Conservation (phyloP, 2,797 vertebrate species). For the Cichlasoma orientale region DNA sequence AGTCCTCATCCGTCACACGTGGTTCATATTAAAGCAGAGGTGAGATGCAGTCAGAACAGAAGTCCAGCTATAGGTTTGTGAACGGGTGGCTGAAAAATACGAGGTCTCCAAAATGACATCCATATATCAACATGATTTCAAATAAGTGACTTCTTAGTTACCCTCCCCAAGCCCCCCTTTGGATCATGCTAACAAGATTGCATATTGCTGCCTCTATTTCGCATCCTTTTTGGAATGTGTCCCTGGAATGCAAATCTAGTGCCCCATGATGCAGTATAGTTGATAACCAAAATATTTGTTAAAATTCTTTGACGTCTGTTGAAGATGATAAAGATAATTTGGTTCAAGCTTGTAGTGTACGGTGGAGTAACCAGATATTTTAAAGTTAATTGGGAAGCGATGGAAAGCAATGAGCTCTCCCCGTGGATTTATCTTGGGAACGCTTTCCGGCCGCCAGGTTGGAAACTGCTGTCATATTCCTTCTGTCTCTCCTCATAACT, state of each 20-base stretch:
- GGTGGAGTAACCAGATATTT: not conserved
- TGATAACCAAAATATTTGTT: too few species aligned
- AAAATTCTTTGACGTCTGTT: not conserved
- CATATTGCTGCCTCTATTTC: not conserved
- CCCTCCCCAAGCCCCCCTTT: not conserved
- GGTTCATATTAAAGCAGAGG: slow-evolving; percentile 72
- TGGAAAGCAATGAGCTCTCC: not conserved
- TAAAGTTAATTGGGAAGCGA: not conserved
- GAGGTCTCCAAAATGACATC: slow-evolving; percentile 27
- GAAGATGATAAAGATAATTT: not conserved
- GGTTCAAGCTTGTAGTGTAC: not conserved
- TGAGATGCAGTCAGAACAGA: slow-evolving; percentile 68
- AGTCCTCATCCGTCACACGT: slow-evolving; percentile 72
- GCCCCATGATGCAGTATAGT: not conserved
- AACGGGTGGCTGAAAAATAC: slow-evolving; percentile 46
- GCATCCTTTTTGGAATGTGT: not conserved
- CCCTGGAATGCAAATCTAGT: not conserved
- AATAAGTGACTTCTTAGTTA: not conserved
- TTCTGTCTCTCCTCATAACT: slow-evolving; percentile 22
- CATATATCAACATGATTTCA: slow-evolving; percentile 1
- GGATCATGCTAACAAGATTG: not conserved
- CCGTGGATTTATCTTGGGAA: not conserved
- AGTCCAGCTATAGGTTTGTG: slow-evolving; percentile 46
- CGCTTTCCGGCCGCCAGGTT: not conserved
- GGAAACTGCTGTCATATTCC: not conserved